Conservation (phyloP, 2,797 vertebrate species). For the Bradypus variegatus region DNA sequence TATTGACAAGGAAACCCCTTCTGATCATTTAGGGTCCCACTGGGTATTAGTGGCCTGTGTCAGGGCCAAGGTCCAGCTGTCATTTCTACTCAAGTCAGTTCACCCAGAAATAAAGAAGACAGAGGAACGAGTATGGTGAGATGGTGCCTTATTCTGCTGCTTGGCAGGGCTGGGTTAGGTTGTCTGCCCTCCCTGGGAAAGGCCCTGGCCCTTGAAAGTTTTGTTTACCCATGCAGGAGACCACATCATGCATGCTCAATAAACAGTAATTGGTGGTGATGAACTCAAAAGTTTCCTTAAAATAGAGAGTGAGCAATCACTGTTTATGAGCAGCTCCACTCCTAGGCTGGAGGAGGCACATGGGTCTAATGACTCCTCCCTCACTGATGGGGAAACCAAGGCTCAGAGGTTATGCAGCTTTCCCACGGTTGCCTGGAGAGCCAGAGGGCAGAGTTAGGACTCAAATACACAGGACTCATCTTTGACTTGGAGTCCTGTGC, state of each 20-base stretch:
- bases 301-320: slow-evolving; percentile 17
- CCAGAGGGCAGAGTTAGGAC: slow-evolving; percentile 23
- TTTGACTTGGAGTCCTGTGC: neutral
- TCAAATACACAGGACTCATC: neutral
- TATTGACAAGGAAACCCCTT: neutral
- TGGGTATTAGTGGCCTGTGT: neutral
- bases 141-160: neutral
- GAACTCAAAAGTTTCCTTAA: neutral
- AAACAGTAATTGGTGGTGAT: slow-evolving; percentile 21
- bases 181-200: neutral
- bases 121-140: neutral
- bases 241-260: neutral
- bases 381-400: neutral
- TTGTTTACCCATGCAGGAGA: neutral
- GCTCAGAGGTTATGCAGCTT: neutral
- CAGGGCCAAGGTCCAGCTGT: neutral
- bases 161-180: neutral
- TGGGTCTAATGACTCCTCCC: neutral
- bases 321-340: slow-evolving; percentile 24
- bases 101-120: neutral
- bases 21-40: neutral
- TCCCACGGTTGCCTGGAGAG: slow-evolving; percentile 17
- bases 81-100: neutral
- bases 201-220: neutral
- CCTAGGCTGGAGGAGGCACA: neutral